These are phyloP conservation scores for Colletes latitarsis DNA, from an alignment of 1,140 invertebrate species.

Conservation along the genomic window DNA sequence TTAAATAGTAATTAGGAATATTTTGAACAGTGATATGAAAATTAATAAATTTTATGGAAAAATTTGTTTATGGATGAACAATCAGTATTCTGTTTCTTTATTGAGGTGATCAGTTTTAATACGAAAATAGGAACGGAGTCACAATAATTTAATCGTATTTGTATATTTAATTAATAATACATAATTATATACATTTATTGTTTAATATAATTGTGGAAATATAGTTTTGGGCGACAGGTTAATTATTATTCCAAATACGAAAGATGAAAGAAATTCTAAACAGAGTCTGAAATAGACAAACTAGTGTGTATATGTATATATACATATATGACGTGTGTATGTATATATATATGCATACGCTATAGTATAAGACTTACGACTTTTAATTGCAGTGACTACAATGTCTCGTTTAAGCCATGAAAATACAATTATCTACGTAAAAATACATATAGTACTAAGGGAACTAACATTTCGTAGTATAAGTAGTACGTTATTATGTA, in stretches of 20 bases:
- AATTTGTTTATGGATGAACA: not conserved
- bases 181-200: conserved; percentile 39
- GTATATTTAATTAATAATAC: conserved; percentile 47
- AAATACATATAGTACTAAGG: conserved; percentile 19
- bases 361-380: conserved; percentile 20
- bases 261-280: not conserved
- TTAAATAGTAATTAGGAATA: not conserved
- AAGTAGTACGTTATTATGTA: conserved; percentile 38
- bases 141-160: conserved; percentile 32
- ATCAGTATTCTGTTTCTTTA: not conserved
- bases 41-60: not conserved
- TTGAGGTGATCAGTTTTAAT: not conserved
- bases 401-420: conserved; percentile 2
- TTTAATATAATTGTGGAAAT: not conserved
- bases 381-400: conserved; percentile 39
- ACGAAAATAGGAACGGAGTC: not conserved
- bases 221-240: conserved; percentile 39
- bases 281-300: not conserved
- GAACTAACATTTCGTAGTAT: conserved; percentile 46
- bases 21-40: not conserved
- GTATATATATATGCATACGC: too few relatives aligned
- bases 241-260: not conserved
- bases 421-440: conserved; percentile 13
- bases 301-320: not conserved
- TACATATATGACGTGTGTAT: not conserved